Evolutionary conservation across 2,113 vertebrate species (phyloP).

Genomic region (Phocoena sinus): DNA sequence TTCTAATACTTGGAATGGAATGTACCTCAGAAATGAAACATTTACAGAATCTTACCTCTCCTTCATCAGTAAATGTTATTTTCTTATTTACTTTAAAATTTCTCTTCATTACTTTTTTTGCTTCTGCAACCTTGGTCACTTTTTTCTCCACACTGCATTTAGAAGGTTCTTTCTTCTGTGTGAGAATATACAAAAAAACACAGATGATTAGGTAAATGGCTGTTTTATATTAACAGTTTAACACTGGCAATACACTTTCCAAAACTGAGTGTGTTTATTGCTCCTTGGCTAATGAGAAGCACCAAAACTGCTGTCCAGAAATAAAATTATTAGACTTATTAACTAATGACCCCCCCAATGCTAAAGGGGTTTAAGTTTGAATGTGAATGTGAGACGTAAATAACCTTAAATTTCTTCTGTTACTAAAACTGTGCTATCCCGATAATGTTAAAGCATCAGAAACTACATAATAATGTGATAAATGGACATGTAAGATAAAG

Average conservation of each 20-base stretch:
- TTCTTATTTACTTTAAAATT: conserved; percentile 92
- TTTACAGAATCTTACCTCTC: conserved; percentile 83
- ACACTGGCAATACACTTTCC: neutral
- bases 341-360: neutral
- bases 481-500: neutral
- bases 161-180: conserved; percentile 63
- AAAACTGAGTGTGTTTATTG: conserved; percentile 13
- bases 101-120: conserved; percentile 89
- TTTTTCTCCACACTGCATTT: conserved; percentile 83
- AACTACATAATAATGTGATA: neutral
- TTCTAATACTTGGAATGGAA: neutral
- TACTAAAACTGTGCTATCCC: neutral
- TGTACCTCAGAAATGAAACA: neutral
- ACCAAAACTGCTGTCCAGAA: neutral
- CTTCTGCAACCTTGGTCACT: conserved; percentile 86
- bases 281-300: neutral
- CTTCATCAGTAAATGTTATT: conserved; percentile 88
- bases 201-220: neutral
- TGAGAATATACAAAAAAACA: conserved; percentile 41
- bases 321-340: neutral
- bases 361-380: neutral
- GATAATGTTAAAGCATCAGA: neutral
- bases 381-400: neutral
- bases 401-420: neutral
- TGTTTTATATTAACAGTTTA: conserved; percentile 18